Conservation (phyloP, 1,140 invertebrate genomes). For the Drosophila micromelanica region DNA sequence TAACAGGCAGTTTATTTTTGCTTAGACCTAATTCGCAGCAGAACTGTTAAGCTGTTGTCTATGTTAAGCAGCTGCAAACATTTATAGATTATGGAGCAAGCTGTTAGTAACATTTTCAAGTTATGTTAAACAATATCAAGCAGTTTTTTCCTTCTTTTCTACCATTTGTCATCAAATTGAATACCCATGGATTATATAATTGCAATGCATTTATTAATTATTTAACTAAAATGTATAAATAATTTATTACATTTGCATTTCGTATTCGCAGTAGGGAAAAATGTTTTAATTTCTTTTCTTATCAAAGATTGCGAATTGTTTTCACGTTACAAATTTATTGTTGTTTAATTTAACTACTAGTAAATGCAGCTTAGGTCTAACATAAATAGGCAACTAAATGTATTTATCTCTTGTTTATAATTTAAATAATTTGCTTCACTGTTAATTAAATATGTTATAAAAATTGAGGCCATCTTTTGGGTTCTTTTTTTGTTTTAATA, state of each 20-base stretch:
- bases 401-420: conserved; percentile 47
- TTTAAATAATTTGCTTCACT: conserved; percentile 39
- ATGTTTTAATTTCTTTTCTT: background rate
- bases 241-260: conserved; percentile 61
- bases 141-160: background rate
- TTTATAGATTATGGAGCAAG: background rate
- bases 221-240: conserved; percentile 61
- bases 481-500: conserved; percentile 62
- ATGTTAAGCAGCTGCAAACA: background rate
- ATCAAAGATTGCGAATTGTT: conserved; percentile 10
- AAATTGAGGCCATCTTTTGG: conserved; percentile 76
- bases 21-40: no score
- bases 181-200: background rate
- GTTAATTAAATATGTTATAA: conserved; percentile 51
- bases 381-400: conserved; percentile 81
- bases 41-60: no score
- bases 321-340: conserved; percentile 46
- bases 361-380: conserved; percentile 83
- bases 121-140: background rate
- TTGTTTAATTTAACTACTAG: conserved; percentile 75
- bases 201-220: conserved; percentile 51
- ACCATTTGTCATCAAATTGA: background rate
- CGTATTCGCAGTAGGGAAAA: conserved; percentile 32
- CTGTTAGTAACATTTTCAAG: background rate
- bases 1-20: no score